Evolutionary conservation across 2,888 invertebrate genomes (phyloP).

Genomic region (Oligia strigilis): DNA sequence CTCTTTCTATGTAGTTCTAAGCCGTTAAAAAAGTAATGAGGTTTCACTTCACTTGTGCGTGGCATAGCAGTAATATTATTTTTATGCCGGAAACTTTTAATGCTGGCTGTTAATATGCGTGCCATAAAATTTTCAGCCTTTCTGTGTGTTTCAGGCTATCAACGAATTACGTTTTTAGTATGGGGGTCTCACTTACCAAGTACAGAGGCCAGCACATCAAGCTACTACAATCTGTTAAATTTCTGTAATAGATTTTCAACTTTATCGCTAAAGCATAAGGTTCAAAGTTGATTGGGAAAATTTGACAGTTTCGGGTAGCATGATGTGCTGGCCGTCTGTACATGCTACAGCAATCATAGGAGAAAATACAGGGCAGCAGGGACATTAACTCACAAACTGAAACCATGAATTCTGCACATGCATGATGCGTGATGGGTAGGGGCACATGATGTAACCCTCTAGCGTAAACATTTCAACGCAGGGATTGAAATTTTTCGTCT

Average conservation of each 20-base stretch:
- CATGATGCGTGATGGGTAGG: too few species aligned
- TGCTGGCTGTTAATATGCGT: not conserved
- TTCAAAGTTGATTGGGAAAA: too few species aligned
- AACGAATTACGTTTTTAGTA: not conserved
- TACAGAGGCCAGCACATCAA: not conserved
- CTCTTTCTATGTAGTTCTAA: not conserved
- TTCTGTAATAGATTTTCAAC: too few species aligned
- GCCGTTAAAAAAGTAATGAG: not conserved
- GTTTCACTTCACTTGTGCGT: not conserved
- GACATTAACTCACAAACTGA: too few species aligned
- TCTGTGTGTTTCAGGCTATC: not conserved
- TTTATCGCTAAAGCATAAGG: too few species aligned
- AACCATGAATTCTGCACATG: too few species aligned
- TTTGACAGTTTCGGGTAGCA: too few species aligned
- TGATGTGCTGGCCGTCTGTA: too few species aligned
- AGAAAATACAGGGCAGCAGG: not conserved
- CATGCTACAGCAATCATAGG: not conserved
- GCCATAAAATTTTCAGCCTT: not conserved
- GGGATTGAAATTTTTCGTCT: too few species aligned
- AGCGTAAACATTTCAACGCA: too few species aligned
- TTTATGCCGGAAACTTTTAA: not conserved
- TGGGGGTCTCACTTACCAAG: not conserved
- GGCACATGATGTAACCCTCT: too few species aligned
- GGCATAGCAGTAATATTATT: constrained; percentile 5
- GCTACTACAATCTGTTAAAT: too few species aligned